phyloP scores from a whole-genome alignment of 1,140 invertebrate species.

The Oryctes rhinoceros region DNA sequence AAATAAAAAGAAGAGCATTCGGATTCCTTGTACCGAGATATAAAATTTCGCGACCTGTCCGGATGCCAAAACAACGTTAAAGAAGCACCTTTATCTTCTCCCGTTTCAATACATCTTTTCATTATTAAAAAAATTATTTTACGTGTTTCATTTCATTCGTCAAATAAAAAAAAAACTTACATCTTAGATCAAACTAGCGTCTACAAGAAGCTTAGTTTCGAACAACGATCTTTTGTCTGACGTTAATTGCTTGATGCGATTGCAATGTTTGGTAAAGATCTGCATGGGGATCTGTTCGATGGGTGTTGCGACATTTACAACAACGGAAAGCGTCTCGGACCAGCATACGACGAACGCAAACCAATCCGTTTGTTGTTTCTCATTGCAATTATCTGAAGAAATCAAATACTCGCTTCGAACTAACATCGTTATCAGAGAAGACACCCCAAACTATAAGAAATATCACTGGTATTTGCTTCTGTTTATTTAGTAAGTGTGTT shows the following conservation, averaged over 20 bases:
- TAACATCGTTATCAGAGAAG: constrained; percentile 54
- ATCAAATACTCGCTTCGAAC: constrained; percentile 55
- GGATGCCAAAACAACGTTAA: too few relatives aligned
- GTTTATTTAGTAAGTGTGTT: constrained; percentile 15
- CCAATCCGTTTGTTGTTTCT: constrained; percentile 55
- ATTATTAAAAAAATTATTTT: too few relatives aligned
- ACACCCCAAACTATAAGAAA: constrained; percentile 58
- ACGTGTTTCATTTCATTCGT: too few relatives aligned
- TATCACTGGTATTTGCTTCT: not conserved
- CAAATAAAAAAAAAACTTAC: not conserved
- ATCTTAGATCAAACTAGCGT: not conserved
- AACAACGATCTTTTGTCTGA: not conserved
- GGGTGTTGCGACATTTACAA: constrained; percentile 53
- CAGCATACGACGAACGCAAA: constrained; percentile 53
- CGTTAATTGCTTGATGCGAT: constrained; percentile 52
- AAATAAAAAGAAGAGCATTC: too few relatives aligned
- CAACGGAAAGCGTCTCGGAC: constrained; percentile 51
- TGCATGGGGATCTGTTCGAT: constrained; percentile 54
- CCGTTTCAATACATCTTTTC: too few relatives aligned
- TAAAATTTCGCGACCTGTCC: too few relatives aligned
- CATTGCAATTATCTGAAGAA: constrained; percentile 51
- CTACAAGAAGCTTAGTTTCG: constrained; percentile 21
- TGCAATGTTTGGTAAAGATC: constrained; percentile 54
- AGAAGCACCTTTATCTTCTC: too few relatives aligned
- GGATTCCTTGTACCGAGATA: too few relatives aligned